Evolutionary conservation across 1,140 invertebrate genomes (phyloP).

Genomic region (Drosophila asahinai): DNA sequence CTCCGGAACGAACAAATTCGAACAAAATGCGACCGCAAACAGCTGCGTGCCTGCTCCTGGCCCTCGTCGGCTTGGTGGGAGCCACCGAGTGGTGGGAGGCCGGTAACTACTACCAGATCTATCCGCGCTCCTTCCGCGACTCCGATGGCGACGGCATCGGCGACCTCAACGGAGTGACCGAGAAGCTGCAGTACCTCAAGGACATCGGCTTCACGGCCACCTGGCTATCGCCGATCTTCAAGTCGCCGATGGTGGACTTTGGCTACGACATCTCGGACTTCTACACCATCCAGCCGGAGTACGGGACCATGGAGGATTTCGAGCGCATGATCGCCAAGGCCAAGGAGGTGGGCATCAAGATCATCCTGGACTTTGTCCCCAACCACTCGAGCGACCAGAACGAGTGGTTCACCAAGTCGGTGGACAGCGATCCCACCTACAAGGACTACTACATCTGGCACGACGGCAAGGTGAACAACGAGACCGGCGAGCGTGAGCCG

Average conservation of each 20-base stretch:
- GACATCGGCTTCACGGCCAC: constrained; percentile 87
- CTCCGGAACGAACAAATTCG: constrained; percentile 36
- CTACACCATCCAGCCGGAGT: constrained; percentile 89
- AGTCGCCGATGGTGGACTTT: constrained; percentile 89
- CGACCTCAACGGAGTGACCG: constrained; percentile 88
- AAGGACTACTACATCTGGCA: constrained; percentile 91
- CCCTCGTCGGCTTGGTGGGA: constrained; percentile 26
- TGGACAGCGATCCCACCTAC: constrained; percentile 86
- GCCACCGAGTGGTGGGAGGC: constrained; percentile 90
- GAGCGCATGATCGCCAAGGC: constrained; percentile 87
- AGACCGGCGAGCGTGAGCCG: constrained; percentile 69
- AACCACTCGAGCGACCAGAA: constrained; percentile 91
- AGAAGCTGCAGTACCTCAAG: constrained; percentile 86
- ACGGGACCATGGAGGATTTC: constrained; percentile 91
- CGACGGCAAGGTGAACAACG: constrained; percentile 82
- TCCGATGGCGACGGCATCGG: constrained; percentile 90
- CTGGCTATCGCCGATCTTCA: constrained; percentile 91
- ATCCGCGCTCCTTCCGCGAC: constrained; percentile 91
- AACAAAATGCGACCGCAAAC: constrained; percentile 57
- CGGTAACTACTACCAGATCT: constrained; percentile 91
- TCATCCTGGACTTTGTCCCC: constrained; percentile 90
- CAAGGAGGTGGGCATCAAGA: constrained; percentile 87
- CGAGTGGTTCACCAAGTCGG: constrained; percentile 90
- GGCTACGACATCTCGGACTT: constrained; percentile 93
- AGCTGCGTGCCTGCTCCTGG: constrained; percentile 52